phyloP scores from a whole-genome alignment of 92 coral and sea anemone genomes.

The Epizoanthus rinbou region DNA sequence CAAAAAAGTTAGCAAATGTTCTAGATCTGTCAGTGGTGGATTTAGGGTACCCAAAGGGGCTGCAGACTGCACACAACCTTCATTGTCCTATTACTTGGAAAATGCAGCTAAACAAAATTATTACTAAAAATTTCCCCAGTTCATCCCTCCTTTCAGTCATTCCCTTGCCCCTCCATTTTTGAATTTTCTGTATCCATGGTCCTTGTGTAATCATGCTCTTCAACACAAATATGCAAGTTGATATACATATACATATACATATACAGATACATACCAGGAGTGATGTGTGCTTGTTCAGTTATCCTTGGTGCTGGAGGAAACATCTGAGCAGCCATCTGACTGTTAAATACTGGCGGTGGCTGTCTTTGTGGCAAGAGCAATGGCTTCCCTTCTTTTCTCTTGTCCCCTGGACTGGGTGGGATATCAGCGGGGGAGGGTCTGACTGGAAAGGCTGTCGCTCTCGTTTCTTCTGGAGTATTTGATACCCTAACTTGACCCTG shows the following conservation, averaged over 20 bases:
- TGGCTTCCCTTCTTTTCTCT: neutral
- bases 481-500: neutral
- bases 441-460: neutral
- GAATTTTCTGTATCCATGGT: too few species aligned
- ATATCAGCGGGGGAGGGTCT: neutral
- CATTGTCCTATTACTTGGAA: too few species aligned
- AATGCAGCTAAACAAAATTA: too few species aligned
- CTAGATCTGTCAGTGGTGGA: too few species aligned
- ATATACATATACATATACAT: neutral
- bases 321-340: neutral
- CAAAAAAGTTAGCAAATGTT: too few species aligned
- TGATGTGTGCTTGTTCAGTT: neutral
- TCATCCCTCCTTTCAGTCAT: too few species aligned
- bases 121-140: too few species aligned
- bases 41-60: too few species aligned
- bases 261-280: neutral
- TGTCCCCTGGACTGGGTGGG: neutral
- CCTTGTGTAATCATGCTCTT: too few species aligned
- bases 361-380: neutral
- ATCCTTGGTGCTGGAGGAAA: neutral
- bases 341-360: neutral
- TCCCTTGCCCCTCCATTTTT: too few species aligned
- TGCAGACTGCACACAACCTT: too few species aligned
- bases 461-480: conserved; percentile 13
- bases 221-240: too few species aligned